Evolutionary conservation across 2,888 invertebrate genomes (phyloP).

Genomic region (Sarcophaga variegata): DNA sequence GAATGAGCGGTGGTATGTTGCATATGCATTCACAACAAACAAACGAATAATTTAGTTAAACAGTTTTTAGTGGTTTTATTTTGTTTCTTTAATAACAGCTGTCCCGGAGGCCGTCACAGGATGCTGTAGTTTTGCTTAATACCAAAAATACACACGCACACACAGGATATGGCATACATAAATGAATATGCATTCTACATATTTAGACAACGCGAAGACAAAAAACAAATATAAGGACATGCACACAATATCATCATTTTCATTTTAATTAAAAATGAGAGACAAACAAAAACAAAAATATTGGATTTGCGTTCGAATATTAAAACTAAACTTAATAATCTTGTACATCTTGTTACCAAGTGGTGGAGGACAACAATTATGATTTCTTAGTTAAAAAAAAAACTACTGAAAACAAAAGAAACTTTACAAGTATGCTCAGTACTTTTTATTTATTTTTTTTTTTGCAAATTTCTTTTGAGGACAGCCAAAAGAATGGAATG

Average conservation of each 20-base stretch:
- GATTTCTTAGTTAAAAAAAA: neutral
- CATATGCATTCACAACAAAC: slow-evolving; percentile 62
- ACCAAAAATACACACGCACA: slow-evolving; percentile 4
- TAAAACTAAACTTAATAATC: slow-evolving; percentile 18
- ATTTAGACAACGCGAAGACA: neutral
- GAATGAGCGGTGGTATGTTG: slow-evolving; percentile 39
- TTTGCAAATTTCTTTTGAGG: slow-evolving; percentile 6
- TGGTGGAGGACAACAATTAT: slow-evolving; percentile 26
- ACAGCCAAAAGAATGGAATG: neutral
- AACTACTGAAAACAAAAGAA: slow-evolving; percentile 32
- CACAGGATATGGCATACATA: slow-evolving; percentile 54
- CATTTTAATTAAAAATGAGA: slow-evolving; percentile 37
- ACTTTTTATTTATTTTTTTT: slow-evolving; percentile 15
- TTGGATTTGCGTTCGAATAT: neutral
- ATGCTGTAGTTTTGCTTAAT: slow-evolving; percentile 58
- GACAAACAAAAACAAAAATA: no score
- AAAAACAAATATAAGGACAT: neutral
- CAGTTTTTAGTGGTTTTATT: slow-evolving; percentile 49
- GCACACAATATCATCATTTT: slow-evolving; percentile 11
- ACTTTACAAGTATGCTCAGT: slow-evolving; percentile 4
- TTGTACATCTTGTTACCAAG: neutral
- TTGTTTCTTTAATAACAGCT: slow-evolving; percentile 63
- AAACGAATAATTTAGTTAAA: slow-evolving; percentile 44
- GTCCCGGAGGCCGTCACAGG: slow-evolving; percentile 68
- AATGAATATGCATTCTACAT: slow-evolving; percentile 54